phyloP scores from a whole-genome alignment of 2,888 invertebrate genomes.

The Acheta domesticus region DNA sequence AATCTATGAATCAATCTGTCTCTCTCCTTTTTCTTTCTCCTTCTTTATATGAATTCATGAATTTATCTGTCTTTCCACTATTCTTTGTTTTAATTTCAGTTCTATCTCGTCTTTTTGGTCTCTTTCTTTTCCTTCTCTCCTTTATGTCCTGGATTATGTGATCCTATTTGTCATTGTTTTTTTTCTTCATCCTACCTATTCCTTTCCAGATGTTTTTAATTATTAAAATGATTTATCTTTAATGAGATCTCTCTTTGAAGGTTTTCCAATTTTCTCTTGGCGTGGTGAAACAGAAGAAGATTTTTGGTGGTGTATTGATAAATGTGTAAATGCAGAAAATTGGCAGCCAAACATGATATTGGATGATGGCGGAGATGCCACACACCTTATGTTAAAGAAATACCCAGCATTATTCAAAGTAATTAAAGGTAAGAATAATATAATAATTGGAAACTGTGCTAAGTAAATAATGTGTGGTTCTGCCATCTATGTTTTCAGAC shows the following conservation, averaged over 20 bases:
- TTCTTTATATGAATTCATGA: too few relatives aligned
- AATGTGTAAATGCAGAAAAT: slow-evolving; percentile 82
- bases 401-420: slow-evolving; percentile 89
- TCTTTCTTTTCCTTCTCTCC: too few relatives aligned
- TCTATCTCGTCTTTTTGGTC: too few relatives aligned
- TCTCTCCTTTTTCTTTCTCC: too few relatives aligned
- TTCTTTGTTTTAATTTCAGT: too few relatives aligned
- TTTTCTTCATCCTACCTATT: too few relatives aligned
- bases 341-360: slow-evolving; percentile 99
- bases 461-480: background rate
- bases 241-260: slow-evolving; percentile 49
- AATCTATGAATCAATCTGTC: too few relatives aligned
- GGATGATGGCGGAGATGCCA: slow-evolving; percentile 96
- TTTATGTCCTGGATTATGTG: too few relatives aligned
- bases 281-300: slow-evolving; percentile 96
- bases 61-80: too few relatives aligned
- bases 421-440: slow-evolving; percentile 65
- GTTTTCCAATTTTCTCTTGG: slow-evolving; percentile 90
- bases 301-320: slow-evolving; percentile 99
- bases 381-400: slow-evolving; percentile 93
- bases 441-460: slow-evolving; percentile 22
- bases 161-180: too few relatives aligned
- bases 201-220: too few relatives aligned
- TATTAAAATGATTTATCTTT: background rate
- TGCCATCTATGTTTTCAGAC: background rate